Evolutionary conservation across 2,113 vertebrate species (phyloP).

Genomic region (Prochilodus magdalenae): DNA sequence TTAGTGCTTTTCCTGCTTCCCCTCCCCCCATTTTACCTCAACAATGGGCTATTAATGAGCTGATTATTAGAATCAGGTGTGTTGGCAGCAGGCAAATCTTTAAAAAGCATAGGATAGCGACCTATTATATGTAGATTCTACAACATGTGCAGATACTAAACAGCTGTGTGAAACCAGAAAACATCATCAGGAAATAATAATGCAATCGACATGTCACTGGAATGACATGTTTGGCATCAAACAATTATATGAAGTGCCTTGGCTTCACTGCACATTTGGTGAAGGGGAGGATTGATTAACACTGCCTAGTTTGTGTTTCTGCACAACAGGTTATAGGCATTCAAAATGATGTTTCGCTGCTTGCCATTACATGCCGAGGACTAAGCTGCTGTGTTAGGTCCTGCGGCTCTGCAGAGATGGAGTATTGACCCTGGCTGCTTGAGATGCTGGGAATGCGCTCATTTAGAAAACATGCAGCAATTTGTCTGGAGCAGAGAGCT

Average conservation of each 20-base stretch:
- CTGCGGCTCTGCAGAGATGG: not conserved
- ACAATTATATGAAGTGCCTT: not conserved
- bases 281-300: not conserved
- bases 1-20: no score
- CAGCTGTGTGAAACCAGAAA: no score
- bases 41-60: no score
- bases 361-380: not conserved
- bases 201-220: no score
- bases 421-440: not conserved
- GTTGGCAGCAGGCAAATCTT: no score
- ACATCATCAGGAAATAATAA: no score
- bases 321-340: not conserved
- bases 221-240: not conserved
- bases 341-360: not conserved
- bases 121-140: no score
- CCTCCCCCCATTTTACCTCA: no score
- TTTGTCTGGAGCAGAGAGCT: constrained; percentile 50
- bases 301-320: not conserved
- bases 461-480: constrained; percentile 4
- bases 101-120: no score
- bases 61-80: no score
- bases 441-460: constrained; percentile 42
- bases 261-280: not conserved
- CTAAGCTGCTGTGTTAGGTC: not conserved
- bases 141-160: no score